These are phyloP conservation scores for Jordanella pulchra DNA, from an alignment of 2,797 vertebrate genomes.

Conservation along the genomic window DNA sequence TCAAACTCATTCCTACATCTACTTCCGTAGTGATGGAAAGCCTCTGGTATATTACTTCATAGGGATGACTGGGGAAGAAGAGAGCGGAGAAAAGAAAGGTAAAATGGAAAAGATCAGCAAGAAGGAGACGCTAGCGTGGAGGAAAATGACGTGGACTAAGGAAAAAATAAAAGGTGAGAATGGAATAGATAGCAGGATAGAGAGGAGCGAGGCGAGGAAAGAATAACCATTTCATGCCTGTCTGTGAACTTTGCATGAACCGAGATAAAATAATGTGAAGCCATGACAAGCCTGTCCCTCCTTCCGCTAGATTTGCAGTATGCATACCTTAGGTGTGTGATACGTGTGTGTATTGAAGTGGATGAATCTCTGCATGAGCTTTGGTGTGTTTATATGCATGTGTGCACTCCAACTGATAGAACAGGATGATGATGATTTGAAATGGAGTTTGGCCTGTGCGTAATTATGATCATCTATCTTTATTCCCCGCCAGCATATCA, in stretches of 20 bases:
- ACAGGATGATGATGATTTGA: slow-evolving; percentile 88
- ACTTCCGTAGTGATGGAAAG: slow-evolving; percentile 82
- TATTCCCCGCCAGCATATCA: slow-evolving; percentile 98
- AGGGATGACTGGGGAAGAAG: slow-evolving; percentile 62
- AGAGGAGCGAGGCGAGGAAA: slow-evolving; percentile 60
- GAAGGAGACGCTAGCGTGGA: slow-evolving; percentile 1
- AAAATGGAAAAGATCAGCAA: slow-evolving; percentile 1
- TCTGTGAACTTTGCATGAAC: slow-evolving; percentile 99
- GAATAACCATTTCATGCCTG: slow-evolving; percentile 88
- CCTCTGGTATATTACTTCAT: slow-evolving; percentile 85
- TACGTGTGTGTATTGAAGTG: slow-evolving; percentile 37
- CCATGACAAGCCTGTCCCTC: slow-evolving; percentile 97
- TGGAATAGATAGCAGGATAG: slow-evolving; percentile 36
- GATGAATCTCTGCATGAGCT: slow-evolving; percentile 72
- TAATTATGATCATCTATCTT: slow-evolving; percentile 99
- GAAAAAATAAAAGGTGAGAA: slow-evolving; percentile 9
- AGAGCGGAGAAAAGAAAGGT: background rate
- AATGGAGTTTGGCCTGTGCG: slow-evolving; percentile 99
- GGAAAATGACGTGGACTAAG: slow-evolving; percentile 19
- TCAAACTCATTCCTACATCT: slow-evolving; percentile 80
- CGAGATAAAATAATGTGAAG: slow-evolving; percentile 94
- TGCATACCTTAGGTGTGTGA: slow-evolving; percentile 59
- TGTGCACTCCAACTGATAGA: slow-evolving; percentile 64
- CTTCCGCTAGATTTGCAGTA: slow-evolving; percentile 97
- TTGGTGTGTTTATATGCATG: slow-evolving; percentile 40